A percentile compares a stretch with the other conserved stretches of the same genome.
Conservation (phyloP, 2,113 vertebrate genomes). For the Silurus meridionalis region DNA sequence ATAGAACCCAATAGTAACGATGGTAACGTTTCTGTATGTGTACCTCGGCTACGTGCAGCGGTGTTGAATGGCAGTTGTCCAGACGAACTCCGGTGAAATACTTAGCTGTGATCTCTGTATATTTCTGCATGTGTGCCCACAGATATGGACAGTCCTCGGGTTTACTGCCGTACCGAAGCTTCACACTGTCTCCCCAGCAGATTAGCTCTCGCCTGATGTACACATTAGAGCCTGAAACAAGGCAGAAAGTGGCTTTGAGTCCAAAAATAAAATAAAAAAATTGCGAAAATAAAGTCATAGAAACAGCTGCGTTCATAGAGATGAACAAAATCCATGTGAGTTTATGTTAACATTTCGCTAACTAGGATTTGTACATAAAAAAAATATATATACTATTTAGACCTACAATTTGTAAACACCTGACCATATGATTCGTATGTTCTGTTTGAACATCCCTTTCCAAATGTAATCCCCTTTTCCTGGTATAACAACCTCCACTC, state of each 20-base stretch:
- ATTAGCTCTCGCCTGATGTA: conserved; percentile 93
- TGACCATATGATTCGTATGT: no score
- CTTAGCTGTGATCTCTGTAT: conserved; percentile 90
- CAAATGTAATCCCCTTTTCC: no score
- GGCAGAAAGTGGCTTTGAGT: neutral
- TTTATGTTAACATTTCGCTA: neutral
- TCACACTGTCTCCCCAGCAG: conserved; percentile 97
- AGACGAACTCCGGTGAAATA: conserved; percentile 91
- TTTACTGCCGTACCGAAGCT: conserved; percentile 87
- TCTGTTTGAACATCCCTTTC: no score
- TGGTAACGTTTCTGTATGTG: neutral
- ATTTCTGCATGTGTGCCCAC: conserved; percentile 94
- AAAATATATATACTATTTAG: no score
- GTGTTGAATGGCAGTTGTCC: conserved; percentile 98
- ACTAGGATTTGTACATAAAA: neutral
- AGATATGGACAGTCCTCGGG: conserved; percentile 94
- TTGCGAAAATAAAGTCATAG: neutral
- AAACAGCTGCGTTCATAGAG: neutral
- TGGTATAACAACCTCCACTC: no score
- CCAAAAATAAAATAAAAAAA: neutral
- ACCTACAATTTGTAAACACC: no score
- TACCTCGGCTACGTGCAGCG: conserved; percentile 96
- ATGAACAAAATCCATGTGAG: neutral
- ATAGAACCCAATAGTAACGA: neutral
- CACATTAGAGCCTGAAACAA: conserved; percentile 84